Base-by-base conservation (phyloP, 2,888 invertebrate species). In the Vanessa cardui region DNA sequence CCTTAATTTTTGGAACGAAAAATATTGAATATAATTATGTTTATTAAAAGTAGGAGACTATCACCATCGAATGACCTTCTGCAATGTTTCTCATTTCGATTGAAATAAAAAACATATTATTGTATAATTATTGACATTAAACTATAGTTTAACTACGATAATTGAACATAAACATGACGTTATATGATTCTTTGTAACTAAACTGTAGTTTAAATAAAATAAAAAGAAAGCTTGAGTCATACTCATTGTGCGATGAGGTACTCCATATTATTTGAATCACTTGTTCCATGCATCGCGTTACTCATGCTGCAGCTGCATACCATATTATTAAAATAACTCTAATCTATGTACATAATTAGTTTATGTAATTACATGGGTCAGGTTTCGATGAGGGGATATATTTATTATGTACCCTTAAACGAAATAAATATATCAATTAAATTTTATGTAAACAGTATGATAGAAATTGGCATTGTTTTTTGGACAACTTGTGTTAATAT, bases 191-290 rank as follows among this genome's bases (percentile, higher is more conserved):
- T 12, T 39, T 12, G 39, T 39, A 39, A 39, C 9, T 39, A 39
- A 39, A 9, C 39, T 12, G 39, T 3, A 12, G 26, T 16, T 16
- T 26, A 54, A 54, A n/a, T 52, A 26, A 52, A 52, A 26, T 16
- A 54, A 54, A 54, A 54, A 15, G 20, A 20, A 21, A 21, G 15
- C 50, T 21, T 16, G 21, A 20, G 31, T 54, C 31, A 54, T 31
- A 26, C 31, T 54, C 52, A 54, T 54, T 31, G 52, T 54, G 26
- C 49, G 31, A 50, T 20, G 26, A 52, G 16, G 52, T 54, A 54
- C 26, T 31, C 18, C 9, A 54, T 16, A 31, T 16, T 31, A 31
- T 31, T 54, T 54, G 52, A 54, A 54, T 54, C 52, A 54, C 52
- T 54, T n/a, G 50, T 21, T 50, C 18, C 21, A 12, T 21, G 21